phyloP scores from a whole-genome alignment of 2,113 vertebrate genomes.

The Lathamus discolor region DNA sequence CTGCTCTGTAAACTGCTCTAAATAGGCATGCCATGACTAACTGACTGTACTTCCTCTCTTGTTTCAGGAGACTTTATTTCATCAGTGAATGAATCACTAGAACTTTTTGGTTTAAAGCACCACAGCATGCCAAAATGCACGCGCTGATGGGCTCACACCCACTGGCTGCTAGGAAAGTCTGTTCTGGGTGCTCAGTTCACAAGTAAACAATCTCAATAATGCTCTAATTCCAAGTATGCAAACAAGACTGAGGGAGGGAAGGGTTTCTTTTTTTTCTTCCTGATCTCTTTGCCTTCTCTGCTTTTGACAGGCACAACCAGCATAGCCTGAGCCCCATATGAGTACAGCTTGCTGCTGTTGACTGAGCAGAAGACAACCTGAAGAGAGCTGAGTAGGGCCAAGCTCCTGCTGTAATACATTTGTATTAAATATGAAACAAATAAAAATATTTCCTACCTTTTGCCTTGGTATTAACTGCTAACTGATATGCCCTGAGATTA shows the following conservation, averaged over 20 bases:
- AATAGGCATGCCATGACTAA: background rate
- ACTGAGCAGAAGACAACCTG: background rate
- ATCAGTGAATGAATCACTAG: background rate
- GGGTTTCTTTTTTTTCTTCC: background rate
- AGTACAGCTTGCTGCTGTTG: background rate
- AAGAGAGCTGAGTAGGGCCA: background rate
- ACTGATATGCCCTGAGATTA: background rate
- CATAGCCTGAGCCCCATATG: background rate
- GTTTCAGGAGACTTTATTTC: background rate
- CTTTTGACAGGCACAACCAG: background rate
- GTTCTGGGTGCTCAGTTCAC: background rate
- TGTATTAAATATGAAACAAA: background rate
- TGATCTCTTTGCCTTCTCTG: background rate
- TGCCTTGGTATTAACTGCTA: background rate
- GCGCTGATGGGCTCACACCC: background rate
- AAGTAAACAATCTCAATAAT: background rate
- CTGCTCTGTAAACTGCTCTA: background rate
- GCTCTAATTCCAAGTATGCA: background rate
- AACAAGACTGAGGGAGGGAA: background rate
- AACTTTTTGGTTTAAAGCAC: background rate
- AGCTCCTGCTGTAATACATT: background rate
- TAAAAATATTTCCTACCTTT: background rate
- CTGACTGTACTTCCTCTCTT: constrained; percentile 45
- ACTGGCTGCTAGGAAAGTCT: background rate
- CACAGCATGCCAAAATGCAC: background rate